Evolutionary conservation across 2,113 vertebrate species (phyloP).

Genomic region (Paedocypris sp.): DNA sequence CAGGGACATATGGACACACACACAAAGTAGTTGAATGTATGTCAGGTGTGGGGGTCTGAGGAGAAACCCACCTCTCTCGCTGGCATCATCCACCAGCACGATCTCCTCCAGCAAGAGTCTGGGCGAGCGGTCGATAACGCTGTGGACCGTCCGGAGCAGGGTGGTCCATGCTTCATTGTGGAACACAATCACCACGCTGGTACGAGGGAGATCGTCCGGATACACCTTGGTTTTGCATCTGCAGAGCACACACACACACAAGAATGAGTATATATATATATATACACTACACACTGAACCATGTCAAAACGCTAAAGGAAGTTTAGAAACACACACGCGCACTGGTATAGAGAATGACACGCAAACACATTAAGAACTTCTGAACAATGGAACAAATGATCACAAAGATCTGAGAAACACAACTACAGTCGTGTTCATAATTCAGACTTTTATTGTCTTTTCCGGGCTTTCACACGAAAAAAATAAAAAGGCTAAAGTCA

Average conservation of each 20-base stretch:
- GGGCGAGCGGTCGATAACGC: constrained; percentile 89
- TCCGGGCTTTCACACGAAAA: background rate
- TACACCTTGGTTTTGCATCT: constrained; percentile 98
- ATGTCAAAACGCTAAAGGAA: too few species aligned
- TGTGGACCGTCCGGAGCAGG: constrained; percentile 87
- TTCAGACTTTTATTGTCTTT: too few species aligned
- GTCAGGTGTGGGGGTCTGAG: too few species aligned
- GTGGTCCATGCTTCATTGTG: constrained; percentile 98
- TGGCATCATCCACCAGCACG: constrained; percentile 92
- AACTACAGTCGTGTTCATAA: too few species aligned
- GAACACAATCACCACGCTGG: constrained; percentile 95
- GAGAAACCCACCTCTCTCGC: constrained; percentile 76
- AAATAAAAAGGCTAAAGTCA: background rate
- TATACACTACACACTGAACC: too few species aligned
- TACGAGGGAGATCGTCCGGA: constrained; percentile 84
- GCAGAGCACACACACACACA: background rate
- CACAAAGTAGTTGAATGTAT: too few species aligned
- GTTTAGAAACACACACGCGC: constrained; percentile 2
- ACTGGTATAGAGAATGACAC: background rate
- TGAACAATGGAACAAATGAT: background rate
- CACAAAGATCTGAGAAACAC: background rate
- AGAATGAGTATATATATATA: too few species aligned
- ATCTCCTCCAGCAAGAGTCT: constrained; percentile 88
- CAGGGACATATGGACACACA: too few species aligned
- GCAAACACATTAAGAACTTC: background rate